Base-by-base conservation (phyloP, 1,140 invertebrate genomes). In the Nautilus pompilius region DNA sequence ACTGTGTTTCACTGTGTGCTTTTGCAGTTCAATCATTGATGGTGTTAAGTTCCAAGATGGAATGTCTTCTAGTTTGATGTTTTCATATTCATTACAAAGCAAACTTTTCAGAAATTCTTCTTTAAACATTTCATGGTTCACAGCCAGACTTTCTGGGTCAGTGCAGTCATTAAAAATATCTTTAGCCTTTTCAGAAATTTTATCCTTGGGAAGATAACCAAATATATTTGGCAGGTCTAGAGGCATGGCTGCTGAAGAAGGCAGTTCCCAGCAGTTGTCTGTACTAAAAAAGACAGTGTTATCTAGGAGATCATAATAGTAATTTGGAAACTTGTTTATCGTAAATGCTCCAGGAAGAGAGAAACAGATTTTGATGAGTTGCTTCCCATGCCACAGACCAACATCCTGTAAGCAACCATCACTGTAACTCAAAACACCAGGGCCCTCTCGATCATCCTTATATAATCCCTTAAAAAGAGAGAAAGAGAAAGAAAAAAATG, bases 371-470 rank as follows among this genome's bases (percentile, higher is more conserved):
- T 78, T 80, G 33, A 79, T 62, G 0, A 83, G 64, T 34, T 74
- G 72, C 55, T 82, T 78, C 24, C 77, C 71, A 41, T 67, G 69
- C 81, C 81, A 82, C 5, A 80, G 64, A 4, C 81, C 81, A 2
- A 82, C 75, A 69, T 82, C 81, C 58, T 81, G 77, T 5, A 53
- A 28, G 29, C 46, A 65, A 8, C 71, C 73, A 63, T 80, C 70
- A 13, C 65, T 63, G 63, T 83, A 82, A 2, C 75, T 80, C 36
- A 81, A 49, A 8, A 82, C 71, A 0, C 81, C 81, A 13, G 80
- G 80, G 17, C 81, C 81, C 53, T 75, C 69, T 59, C 81, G 58
- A 71, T 82, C 78, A 22, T 79, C 71, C 63, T 74, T 77, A 68
- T 82, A 83, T 15, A 82, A 58, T 49, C 80, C 81, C 80, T 81